phyloP scores from a whole-genome alignment of 2,113 vertebrate species.

The Rhea pennata region DNA sequence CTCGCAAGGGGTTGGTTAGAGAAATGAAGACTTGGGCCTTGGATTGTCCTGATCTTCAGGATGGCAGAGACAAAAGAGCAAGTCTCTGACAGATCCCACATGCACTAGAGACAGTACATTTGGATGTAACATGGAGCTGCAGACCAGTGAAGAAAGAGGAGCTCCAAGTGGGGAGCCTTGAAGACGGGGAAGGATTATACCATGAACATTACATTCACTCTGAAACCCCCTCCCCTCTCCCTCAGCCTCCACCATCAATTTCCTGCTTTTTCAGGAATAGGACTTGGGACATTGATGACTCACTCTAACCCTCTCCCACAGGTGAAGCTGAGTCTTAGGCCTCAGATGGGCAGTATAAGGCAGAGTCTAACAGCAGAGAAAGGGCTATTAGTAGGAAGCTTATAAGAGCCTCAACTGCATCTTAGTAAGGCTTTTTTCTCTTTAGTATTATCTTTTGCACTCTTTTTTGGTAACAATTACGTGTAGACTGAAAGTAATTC shows the following conservation, averaged over 20 bases:
- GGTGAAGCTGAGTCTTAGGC: background rate
- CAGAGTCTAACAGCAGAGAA: background rate
- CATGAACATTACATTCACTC: background rate
- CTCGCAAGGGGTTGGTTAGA: background rate
- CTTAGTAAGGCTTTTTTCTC: background rate
- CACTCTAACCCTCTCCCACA: background rate
- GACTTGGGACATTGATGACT: accelerated
- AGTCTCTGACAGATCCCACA: background rate
- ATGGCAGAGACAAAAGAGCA: background rate
- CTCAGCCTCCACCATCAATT: background rate
- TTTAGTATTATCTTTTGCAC: background rate
- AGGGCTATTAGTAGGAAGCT: background rate
- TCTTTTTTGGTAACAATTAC: background rate
- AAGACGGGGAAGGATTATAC: background rate
- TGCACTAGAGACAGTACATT: background rate
- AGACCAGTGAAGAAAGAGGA: background rate
- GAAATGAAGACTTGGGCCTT: background rate
- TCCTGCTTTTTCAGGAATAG: background rate
- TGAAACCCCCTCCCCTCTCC: background rate
- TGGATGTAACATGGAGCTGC: background rate
- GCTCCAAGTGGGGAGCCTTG: background rate
- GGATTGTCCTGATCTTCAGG: background rate
- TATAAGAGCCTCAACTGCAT: background rate
- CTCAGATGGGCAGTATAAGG: background rate
- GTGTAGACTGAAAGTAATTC: background rate